Conservation (phyloP, 1,140 invertebrate genomes). For the Stegodyphus mimosarum region DNA sequence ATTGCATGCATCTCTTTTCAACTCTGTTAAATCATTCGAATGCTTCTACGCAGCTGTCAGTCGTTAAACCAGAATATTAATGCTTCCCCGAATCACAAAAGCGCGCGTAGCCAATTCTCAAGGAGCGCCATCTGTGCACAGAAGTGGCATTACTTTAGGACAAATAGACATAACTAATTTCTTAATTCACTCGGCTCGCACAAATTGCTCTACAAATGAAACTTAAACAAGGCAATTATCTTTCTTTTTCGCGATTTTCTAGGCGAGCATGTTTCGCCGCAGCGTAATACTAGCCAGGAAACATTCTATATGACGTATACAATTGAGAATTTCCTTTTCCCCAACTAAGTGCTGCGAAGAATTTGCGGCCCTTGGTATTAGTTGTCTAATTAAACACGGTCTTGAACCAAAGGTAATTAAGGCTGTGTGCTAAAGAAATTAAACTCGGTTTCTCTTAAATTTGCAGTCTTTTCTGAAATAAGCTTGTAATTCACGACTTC, state of each 20-base stretch:
- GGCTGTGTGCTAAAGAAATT: slow-evolving; percentile 22
- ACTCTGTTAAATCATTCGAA: too few relatives aligned
- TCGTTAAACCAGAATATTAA: too few relatives aligned
- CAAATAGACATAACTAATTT: slow-evolving; percentile 1
- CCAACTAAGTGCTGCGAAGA: neutral
- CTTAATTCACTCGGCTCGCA: neutral
- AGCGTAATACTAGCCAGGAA: too few relatives aligned
- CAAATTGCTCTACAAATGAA: neutral
- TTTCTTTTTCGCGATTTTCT: slow-evolving; percentile 4
- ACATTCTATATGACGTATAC: neutral
- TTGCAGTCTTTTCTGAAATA: slow-evolving; percentile 19
- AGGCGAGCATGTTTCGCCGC: too few relatives aligned
- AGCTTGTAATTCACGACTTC: neutral
- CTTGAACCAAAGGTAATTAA: slow-evolving; percentile 11
- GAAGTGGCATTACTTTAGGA: neutral
- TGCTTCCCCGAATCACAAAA: too few relatives aligned
- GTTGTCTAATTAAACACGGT: slow-evolving; percentile 21
- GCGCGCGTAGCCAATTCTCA: too few relatives aligned
- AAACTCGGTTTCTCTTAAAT: slow-evolving; percentile 15
- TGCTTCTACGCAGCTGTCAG: too few relatives aligned
- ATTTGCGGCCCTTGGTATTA: neutral
- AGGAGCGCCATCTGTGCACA: too few relatives aligned
- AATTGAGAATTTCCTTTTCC: slow-evolving; percentile 13
- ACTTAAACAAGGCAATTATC: slow-evolving; percentile 7
- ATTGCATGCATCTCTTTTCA: too few relatives aligned